Conservation (phyloP, 2,797 vertebrate species). For the Sandelia bainsii region DNA sequence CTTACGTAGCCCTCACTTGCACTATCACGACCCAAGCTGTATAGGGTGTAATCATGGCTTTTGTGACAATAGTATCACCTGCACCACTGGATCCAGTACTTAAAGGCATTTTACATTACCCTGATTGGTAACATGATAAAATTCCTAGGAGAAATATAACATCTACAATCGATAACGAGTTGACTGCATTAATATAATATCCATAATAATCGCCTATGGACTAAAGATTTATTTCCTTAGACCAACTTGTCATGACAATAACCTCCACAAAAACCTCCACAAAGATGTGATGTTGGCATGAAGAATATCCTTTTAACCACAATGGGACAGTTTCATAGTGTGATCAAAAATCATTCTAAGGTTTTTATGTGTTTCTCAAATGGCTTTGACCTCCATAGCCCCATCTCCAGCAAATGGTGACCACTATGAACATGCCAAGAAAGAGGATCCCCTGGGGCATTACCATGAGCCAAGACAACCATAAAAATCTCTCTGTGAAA, state of each 20-base stretch:
- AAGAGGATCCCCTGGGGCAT: conserved; percentile 64
- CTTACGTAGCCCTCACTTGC: conserved; percentile 29
- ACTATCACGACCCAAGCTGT: conserved; percentile 23
- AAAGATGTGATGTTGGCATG: conserved; percentile 57
- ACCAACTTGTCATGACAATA: conserved; percentile 46
- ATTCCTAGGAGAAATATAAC: conserved; percentile 1
- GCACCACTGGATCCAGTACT: conserved; percentile 10
- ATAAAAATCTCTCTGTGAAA: conserved; percentile 72
- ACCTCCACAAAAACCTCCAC: conserved; percentile 56
- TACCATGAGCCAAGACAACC: conserved; percentile 73
- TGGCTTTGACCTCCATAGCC: conserved; percentile 82
- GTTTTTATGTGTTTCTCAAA: conserved; percentile 81
- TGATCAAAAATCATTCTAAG: conserved; percentile 77
- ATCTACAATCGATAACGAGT: not conserved
- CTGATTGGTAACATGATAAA: conserved; percentile 5
- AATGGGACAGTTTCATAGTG: conserved; percentile 66
- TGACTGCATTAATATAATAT: conserved; percentile 12
- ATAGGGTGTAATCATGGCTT: conserved; percentile 14
- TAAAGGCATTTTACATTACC: conserved; percentile 19
- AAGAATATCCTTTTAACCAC: conserved; percentile 60
- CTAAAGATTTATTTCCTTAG: conserved; percentile 23
- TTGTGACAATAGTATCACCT: conserved; percentile 34
- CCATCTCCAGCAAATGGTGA: conserved; percentile 77
- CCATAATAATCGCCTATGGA: conserved; percentile 13
- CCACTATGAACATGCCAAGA: conserved; percentile 80